A percentile compares a stretch with the other conserved stretches of the same genome.
Conservation (phyloP, 2,888 invertebrate species). For the Lottia scabra region DNA sequence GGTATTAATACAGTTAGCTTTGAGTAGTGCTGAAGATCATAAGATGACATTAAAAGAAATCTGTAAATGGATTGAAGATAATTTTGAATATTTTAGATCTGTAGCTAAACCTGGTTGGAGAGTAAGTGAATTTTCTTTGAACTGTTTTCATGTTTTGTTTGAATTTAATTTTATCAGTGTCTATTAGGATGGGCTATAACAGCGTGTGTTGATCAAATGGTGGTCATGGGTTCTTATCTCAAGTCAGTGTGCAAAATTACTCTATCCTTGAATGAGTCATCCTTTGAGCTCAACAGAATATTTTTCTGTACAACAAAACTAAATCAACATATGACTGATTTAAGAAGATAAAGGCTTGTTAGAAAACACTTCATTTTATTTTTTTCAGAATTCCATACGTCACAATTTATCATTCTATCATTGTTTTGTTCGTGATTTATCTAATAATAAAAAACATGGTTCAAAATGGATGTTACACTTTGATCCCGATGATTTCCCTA, state of each 20-base stretch:
- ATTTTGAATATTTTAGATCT: conserved; percentile 60
- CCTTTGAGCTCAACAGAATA: too few relatives aligned
- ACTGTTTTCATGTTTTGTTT: too few relatives aligned
- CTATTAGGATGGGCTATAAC: too few relatives aligned
- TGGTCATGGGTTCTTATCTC: too few relatives aligned
- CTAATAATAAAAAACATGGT: conserved; percentile 45
- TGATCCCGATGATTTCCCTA: conserved; percentile 10
- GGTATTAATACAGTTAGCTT: conserved; percentile 64
- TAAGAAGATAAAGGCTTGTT: too few relatives aligned
- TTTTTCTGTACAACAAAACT: too few relatives aligned
- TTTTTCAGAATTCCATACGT: conserved; percentile 73
- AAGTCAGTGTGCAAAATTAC: too few relatives aligned
- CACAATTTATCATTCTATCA: conserved; percentile 74
- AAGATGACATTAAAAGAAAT: conserved; percentile 63
- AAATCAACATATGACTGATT: too few relatives aligned
- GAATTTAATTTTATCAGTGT: too few relatives aligned
- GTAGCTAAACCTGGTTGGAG: conserved; percentile 63
- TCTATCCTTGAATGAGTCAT: too few relatives aligned
- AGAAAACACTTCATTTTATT: background rate
- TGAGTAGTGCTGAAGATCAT: conserved; percentile 53
- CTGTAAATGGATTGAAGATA: conserved; percentile 63
- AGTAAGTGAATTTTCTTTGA: conserved; percentile 36
- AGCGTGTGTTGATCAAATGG: too few relatives aligned
- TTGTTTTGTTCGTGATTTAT: conserved; percentile 70
- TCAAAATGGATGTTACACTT: conserved; percentile 47